Percentiles rank a stretch among this genome's conserved stretches.
Evolutionary conservation across 1,140 invertebrate species (phyloP).

Genomic region (Macrosteles quadrilineatus): DNA sequence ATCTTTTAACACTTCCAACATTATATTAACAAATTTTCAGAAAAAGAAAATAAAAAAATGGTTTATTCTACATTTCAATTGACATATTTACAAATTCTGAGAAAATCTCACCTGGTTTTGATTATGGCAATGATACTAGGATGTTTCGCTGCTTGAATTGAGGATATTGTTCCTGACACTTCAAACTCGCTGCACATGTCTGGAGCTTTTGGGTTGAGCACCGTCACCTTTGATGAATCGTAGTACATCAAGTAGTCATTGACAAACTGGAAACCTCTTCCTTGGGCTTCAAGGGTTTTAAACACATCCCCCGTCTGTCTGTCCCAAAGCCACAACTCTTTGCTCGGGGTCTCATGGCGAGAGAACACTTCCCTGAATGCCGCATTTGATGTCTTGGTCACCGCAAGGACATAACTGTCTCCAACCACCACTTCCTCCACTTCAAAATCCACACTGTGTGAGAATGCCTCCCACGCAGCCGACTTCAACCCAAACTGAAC

Average conservation of each 20-base stretch:
- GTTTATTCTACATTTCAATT: too few relatives aligned
- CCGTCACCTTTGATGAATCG: conserved; percentile 2
- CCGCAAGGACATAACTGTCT: neutral
- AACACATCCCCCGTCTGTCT: neutral
- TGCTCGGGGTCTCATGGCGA: neutral
- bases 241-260: conserved; percentile 5
- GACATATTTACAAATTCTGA: too few relatives aligned
- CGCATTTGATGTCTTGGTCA: neutral
- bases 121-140: neutral
- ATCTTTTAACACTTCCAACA: too few relatives aligned
- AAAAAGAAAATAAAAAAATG: too few relatives aligned
- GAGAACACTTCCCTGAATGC: neutral
- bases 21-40: too few relatives aligned
- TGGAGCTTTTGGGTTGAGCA: conserved; percentile 2
- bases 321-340: neutral
- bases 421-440: neutral
- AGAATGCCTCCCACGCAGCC: neutral
- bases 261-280: conserved; percentile 18
- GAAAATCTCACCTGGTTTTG: neutral
- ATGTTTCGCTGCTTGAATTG: neutral
- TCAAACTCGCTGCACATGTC: conserved; percentile 16
- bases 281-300: neutral
- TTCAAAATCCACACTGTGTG: neutral
- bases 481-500: conserved; percentile 7
- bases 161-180: neutral